Percentiles rank a stretch among this genome's conserved stretches.
Evolutionary conservation across 2,888 invertebrate species (phyloP).

Genomic region (Heliconius charithonia): DNA sequence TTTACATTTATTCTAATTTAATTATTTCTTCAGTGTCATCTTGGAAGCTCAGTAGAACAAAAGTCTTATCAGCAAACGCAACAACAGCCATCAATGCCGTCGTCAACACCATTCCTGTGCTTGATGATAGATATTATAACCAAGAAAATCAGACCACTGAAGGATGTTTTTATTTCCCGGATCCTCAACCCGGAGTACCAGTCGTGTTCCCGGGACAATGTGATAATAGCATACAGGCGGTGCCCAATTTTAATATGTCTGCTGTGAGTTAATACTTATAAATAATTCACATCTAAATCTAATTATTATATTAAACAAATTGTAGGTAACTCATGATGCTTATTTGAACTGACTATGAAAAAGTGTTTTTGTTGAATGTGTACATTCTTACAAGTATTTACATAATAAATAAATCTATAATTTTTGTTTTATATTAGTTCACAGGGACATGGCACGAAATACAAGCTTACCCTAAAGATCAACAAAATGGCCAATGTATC

Average conservation of each 20-base stretch:
- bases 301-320: too few species aligned
- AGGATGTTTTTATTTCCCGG: constrained; percentile 64
- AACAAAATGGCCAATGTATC: constrained; percentile 64
- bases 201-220: constrained; percentile 62
- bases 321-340: too few species aligned
- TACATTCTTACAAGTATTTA: too few species aligned
- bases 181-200: constrained; percentile 53
- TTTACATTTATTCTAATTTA: background rate
- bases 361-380: too few species aligned
- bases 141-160: constrained; percentile 53
- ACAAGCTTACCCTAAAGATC: constrained; percentile 55
- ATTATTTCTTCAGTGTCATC: constrained; percentile 32
- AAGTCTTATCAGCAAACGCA: constrained; percentile 50
- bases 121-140: constrained; percentile 57
- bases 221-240: constrained; percentile 50
- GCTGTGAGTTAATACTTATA: constrained; percentile 34
- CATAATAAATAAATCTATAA: background rate
- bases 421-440: constrained; percentile 48
- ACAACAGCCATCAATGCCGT: constrained; percentile 52
- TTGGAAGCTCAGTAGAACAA: constrained; percentile 61
- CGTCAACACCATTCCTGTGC: constrained; percentile 54
- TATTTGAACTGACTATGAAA: too few species aligned
- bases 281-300: background rate
- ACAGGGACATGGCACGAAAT: constrained; percentile 53
- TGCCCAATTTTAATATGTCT: constrained; percentile 50